These are phyloP conservation scores for Clarias laeviceps DNA, from an alignment of 2,797 vertebrate genomes.

Conservation along the genomic window DNA sequence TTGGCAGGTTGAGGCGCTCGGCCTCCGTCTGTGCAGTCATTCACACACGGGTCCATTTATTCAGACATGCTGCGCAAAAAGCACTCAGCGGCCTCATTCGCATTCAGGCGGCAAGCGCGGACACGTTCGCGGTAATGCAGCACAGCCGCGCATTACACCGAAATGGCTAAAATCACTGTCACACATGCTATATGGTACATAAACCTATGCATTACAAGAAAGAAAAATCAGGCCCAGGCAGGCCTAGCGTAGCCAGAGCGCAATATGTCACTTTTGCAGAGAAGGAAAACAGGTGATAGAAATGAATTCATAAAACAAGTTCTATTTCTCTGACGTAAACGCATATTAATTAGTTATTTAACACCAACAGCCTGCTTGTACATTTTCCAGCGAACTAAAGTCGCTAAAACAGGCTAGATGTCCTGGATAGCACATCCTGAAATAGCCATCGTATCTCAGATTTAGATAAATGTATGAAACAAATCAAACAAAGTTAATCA, in stretches of 20 bases:
- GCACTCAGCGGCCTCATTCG: constrained; percentile 42
- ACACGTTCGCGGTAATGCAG: constrained; percentile 33
- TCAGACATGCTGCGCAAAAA: constrained; percentile 48
- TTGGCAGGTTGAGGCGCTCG: constrained; percentile 62
- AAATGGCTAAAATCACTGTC: constrained; percentile 43
- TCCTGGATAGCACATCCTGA: background rate
- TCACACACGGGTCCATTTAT: constrained; percentile 63
- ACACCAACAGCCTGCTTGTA: background rate
- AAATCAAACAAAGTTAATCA: background rate
- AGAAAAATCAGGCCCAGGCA: constrained; percentile 8
- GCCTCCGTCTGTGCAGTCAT: constrained; percentile 76
- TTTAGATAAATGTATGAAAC: background rate
- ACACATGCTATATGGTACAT: constrained; percentile 29
- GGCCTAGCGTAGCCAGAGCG: background rate
- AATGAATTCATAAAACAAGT: background rate
- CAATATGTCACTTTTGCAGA: background rate
- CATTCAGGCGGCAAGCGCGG: constrained; percentile 28
- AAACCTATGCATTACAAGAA: constrained; percentile 32
- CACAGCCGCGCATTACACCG: constrained; percentile 23
- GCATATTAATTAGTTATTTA: constrained; percentile 1
- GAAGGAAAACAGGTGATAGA: background rate
- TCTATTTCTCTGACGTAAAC: background rate
- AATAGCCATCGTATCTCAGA: background rate
- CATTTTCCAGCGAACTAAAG: background rate
- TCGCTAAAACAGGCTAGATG: background rate